Conservation (phyloP, 64 coral and sea anemone genomes). For the Stylophora pistillata region DNA sequence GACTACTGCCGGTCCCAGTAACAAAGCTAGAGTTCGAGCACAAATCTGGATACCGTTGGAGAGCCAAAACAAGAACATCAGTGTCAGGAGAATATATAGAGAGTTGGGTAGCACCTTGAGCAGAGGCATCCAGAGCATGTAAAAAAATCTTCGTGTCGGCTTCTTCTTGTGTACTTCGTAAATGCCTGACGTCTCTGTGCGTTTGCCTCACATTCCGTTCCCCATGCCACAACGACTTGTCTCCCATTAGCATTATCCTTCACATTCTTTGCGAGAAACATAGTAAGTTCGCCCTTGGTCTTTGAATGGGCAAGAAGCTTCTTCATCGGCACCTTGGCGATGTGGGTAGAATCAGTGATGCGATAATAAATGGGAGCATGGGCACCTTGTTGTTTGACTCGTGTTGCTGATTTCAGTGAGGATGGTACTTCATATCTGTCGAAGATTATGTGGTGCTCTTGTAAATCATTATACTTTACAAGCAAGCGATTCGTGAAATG, state of each 20-base stretch:
- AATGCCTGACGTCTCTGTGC: constrained; percentile 59
- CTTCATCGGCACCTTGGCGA: constrained; percentile 29
- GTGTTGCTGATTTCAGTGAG: constrained; percentile 39
- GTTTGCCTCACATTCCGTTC: constrained; percentile 60
- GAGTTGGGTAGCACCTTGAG: constrained; percentile 41
- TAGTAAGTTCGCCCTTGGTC: constrained; percentile 64
- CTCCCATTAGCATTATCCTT: constrained; percentile 28
- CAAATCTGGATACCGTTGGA: constrained; percentile 53
- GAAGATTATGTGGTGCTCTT: constrained; percentile 48
- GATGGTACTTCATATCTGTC: constrained; percentile 42
- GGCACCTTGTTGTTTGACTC: constrained; percentile 25
- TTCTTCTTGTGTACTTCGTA: constrained; percentile 53
- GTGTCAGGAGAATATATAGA: constrained; percentile 50
- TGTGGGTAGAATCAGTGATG: constrained; percentile 12
- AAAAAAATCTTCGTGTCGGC: constrained; percentile 56
- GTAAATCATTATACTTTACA: constrained; percentile 49
- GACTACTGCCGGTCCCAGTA: constrained; percentile 52
- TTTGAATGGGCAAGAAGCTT: constrained; percentile 39
- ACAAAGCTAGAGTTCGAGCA: constrained; percentile 57
- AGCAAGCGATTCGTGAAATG: not conserved
- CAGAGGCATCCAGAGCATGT: constrained; percentile 52
- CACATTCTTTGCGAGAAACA: constrained; percentile 47
- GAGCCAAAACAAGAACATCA: constrained; percentile 64
- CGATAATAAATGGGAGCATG: constrained; percentile 22
- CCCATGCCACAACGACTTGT: constrained; percentile 67